Conservation (phyloP, 2,113 vertebrate genomes). For the Trematocara macrostoma region DNA sequence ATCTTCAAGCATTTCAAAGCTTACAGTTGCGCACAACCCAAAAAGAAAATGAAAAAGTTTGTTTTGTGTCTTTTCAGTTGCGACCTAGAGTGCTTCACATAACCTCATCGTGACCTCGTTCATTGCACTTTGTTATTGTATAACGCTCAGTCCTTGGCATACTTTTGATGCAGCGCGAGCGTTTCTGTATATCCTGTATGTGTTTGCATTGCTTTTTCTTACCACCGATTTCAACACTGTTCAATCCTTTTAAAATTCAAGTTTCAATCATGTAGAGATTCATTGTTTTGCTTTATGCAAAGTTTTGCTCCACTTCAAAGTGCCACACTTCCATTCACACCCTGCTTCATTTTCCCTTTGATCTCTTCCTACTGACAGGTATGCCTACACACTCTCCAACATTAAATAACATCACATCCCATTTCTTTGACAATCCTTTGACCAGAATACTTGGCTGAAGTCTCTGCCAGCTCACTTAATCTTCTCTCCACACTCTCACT, state of each 20-base stretch:
- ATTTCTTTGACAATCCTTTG: constrained; percentile 56
- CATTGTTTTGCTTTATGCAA: constrained; percentile 33
- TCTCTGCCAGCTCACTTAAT: constrained; percentile 39
- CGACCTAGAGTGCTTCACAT: not conserved
- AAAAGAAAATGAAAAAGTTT: not conserved
- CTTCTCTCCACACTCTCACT: constrained; percentile 34
- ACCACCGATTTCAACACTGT: not conserved
- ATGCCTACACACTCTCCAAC: constrained; percentile 29
- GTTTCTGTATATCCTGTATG: not conserved
- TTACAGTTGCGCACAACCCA: not conserved
- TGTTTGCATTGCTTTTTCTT: not conserved
- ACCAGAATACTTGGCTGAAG: constrained; percentile 38
- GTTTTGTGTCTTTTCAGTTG: not conserved
- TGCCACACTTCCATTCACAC: constrained; percentile 19
- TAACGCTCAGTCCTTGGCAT: not conserved
- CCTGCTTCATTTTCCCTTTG: constrained; percentile 37
- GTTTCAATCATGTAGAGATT: not conserved
- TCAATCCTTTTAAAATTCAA: not conserved
- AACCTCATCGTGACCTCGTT: not conserved
- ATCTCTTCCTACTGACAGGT: constrained; percentile 46
- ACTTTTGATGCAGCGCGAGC: not conserved
- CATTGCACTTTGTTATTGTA: not conserved
- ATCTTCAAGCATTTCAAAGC: not conserved
- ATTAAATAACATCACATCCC: constrained; percentile 57
- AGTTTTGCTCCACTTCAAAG: constrained; percentile 49